Base-by-base conservation (phyloP, 2,797 vertebrate genomes). In the Spheniscus humboldti region DNA sequence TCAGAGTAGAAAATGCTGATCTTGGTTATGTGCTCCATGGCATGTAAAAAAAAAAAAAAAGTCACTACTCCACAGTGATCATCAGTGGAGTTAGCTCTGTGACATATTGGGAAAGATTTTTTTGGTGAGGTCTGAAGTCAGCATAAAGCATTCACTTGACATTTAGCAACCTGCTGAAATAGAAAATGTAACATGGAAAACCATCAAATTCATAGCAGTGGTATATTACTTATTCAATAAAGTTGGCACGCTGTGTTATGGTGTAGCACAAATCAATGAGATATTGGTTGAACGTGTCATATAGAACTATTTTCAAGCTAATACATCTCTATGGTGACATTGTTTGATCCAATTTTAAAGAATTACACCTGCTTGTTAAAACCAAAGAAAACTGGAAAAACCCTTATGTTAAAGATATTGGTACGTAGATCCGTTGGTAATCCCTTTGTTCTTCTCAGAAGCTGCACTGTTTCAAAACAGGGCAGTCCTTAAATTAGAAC, bases 161-260 rank as follows among this genome's bases (percentile, higher is more conserved):
- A 90, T 97, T 95, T 96, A 86, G 64, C 84, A 94, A 79, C 86
- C 88, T 91, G 89, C 66, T 95, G 90, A 95, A 95, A 94, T 28
- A 95, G 72, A 88, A 91, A 92, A 89, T 60, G 68, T 52, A 73
- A 92, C 71, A 47, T 13, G 16, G 77, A 96, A 93, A 92, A 16
- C 48, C 64, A 55, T 73, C 45, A 56, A 39, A 20, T 91, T 84
- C 78, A 56, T 74, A 63, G 88, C 69, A 90, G 59, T 82, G 30
- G 63, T 53, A 20, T 41, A 77, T 92, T 80, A 57, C 15, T 76
- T 92, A 43, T 45, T 80, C 62, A 83, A 59, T 67, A 62, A 94
- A 86, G 53, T 80, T 92, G 96, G 83, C 47, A 63, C 50, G 20
- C 50, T 43, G 48, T 53, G 69, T 80, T 91, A 30, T 33, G 13